Percentiles rank a stretch among this genome's conserved stretches.
Conservation (phyloP, 2,888 invertebrate species). For the Cantharis flavilabris region DNA sequence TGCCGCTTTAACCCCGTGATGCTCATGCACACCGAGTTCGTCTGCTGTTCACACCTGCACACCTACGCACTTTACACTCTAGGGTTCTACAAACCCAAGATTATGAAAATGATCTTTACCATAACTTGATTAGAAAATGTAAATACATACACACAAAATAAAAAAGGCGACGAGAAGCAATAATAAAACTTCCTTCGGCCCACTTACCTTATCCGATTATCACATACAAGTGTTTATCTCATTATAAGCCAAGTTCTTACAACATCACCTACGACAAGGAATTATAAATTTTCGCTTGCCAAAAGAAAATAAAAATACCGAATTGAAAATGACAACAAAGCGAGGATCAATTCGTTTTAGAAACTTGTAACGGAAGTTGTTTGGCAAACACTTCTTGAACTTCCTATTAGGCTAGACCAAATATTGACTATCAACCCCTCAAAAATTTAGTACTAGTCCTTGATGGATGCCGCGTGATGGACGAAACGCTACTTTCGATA, state of each 20-base stretch:
- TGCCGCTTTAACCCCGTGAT: constrained; percentile 1
- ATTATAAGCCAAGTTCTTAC: not conserved
- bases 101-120: constrained; percentile 22
- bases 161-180: not conserved
- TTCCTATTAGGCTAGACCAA: constrained; percentile 21
- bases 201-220: not conserved
- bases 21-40: constrained; percentile 8
- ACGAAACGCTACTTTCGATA: too few relatives aligned
- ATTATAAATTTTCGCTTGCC: not conserved
- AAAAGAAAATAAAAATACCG: not conserved
- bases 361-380: constrained; percentile 8
- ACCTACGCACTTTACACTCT: constrained; percentile 24
- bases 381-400: constrained; percentile 18
- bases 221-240: not conserved
- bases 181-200: not conserved
- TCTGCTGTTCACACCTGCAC: constrained; percentile 29
- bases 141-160: not conserved
- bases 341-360: not conserved
- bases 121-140: constrained; percentile 4
- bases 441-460: constrained; percentile 7
- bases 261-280: not conserved
- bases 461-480: too few relatives aligned
- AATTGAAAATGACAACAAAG: not conserved
- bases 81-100: constrained; percentile 13
- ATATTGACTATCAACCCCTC: constrained; percentile 23